Conservation (phyloP, 2,888 invertebrate genomes). For the Cantharis flavilabris region DNA sequence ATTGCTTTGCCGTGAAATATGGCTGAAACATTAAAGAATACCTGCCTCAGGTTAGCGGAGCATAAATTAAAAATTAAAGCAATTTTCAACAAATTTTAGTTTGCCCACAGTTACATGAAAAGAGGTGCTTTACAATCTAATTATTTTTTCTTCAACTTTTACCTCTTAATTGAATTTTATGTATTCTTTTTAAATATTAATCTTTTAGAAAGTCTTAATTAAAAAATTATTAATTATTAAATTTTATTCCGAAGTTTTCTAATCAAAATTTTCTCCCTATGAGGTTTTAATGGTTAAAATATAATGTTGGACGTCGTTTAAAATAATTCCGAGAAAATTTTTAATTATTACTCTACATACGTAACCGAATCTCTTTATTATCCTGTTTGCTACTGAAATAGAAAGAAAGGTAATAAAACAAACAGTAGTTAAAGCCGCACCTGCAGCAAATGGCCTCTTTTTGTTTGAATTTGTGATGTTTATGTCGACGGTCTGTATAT, state of each 20-base stretch:
- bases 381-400: conserved; percentile 19
- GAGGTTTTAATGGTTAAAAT: background rate
- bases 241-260: background rate
- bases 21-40: conserved; percentile 11
- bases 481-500: conserved; percentile 47
- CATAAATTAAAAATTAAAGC: conserved; percentile 20
- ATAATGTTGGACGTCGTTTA: background rate
- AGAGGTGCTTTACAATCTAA: conserved; percentile 16
- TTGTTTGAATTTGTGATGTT: conserved; percentile 48
- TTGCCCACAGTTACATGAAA: conserved; percentile 11
- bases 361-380: conserved; percentile 25
- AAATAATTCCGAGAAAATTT: background rate
- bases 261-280: background rate
- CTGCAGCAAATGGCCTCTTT: conserved; percentile 44
- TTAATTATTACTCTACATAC: background rate
- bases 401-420: conserved; percentile 29
- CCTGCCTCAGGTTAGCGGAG: conserved; percentile 8
- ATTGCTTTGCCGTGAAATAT: conserved; percentile 12
- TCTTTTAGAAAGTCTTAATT: background rate
- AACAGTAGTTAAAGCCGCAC: conserved; percentile 35
- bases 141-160: conserved; percentile 12
- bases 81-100: conserved; percentile 18
- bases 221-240: background rate
- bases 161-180: conserved; percentile 3
- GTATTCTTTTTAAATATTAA: background rate